Conservation (phyloP, 2,113 vertebrate species). For the Chascanopsetta lugubris region DNA sequence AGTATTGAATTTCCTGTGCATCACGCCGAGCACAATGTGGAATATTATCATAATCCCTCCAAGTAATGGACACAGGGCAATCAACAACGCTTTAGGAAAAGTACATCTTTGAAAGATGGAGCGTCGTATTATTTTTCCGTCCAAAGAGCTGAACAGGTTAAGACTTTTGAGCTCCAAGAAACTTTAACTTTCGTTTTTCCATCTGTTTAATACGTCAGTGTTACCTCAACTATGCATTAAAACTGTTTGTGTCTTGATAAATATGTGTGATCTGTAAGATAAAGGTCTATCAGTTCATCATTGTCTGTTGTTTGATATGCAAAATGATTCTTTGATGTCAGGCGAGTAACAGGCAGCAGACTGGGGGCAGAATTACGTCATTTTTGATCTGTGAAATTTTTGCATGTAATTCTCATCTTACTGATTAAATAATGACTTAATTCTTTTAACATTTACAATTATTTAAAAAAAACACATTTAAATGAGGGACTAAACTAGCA, state of each 20-base stretch:
- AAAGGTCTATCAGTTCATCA: not conserved
- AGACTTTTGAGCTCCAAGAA: conserved; percentile 72
- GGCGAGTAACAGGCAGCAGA: not conserved
- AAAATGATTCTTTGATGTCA: not conserved
- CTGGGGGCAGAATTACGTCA: no score
- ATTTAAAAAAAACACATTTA: not conserved
- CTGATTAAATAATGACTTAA: not conserved
- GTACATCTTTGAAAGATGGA: conserved; percentile 87
- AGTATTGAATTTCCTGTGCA: conserved; percentile 99
- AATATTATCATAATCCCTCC: conserved; percentile 99
- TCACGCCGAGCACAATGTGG: conserved; percentile 95
- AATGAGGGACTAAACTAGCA: not conserved
- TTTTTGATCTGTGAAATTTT: not conserved
- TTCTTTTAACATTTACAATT: not conserved
- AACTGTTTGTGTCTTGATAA: not conserved
- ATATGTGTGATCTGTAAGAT: conserved; percentile 20
- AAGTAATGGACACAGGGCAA: conserved; percentile 98
- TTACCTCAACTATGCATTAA: not conserved
- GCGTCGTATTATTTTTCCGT: conserved; percentile 82
- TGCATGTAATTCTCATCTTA: not conserved
- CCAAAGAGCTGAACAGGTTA: conserved; percentile 65
- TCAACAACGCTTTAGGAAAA: conserved; percentile 93
- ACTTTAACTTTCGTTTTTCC: conserved; percentile 67
- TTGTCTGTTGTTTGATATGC: not conserved
- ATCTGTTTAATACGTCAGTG: conserved; percentile 14